Evolutionary conservation across 2,888 invertebrate genomes (phyloP).

Genomic region (Parelbella ahira): DNA sequence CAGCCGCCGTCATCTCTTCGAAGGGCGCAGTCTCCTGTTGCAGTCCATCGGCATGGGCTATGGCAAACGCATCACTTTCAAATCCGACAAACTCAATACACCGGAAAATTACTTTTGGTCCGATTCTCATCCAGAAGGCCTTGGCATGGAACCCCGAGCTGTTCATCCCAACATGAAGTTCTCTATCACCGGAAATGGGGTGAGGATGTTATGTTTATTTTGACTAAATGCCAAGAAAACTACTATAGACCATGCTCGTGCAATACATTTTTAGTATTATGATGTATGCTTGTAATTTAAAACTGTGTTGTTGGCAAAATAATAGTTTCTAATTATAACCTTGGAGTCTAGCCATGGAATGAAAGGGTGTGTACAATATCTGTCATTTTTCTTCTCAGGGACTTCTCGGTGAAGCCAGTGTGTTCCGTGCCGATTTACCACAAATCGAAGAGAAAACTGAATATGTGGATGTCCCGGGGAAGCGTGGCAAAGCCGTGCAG

Average conservation of each 20-base stretch:
- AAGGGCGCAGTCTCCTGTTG: slow-evolving; percentile 82
- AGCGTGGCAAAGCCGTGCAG: slow-evolving; percentile 72
- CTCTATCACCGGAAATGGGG: slow-evolving; percentile 80
- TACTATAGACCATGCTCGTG: too few species aligned
- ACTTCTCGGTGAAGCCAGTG: slow-evolving; percentile 82
- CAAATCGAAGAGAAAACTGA: slow-evolving; percentile 84
- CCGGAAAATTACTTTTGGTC: slow-evolving; percentile 88
- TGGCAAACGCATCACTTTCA: slow-evolving; percentile 87
- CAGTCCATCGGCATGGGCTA: slow-evolving; percentile 87
- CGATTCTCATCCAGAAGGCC: slow-evolving; percentile 86
- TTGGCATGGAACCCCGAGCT: slow-evolving; percentile 84
- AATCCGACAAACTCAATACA: slow-evolving; percentile 80
- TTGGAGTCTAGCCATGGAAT: slow-evolving; percentile 13
- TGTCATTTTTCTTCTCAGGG: slow-evolving; percentile 51
- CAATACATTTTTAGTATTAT: too few species aligned
- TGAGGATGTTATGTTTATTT: slow-evolving; percentile 42
- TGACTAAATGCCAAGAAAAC: slow-evolving; percentile 38
- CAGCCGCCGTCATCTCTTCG: slow-evolving; percentile 82
- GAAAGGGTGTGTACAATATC: neutral
- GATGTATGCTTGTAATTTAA: slow-evolving; percentile 17
- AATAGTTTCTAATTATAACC: slow-evolving; percentile 11
- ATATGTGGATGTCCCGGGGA: slow-evolving; percentile 76
- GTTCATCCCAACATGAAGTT: slow-evolving; percentile 85
- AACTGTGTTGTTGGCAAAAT: slow-evolving; percentile 16
- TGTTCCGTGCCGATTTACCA: slow-evolving; percentile 84